Base-by-base conservation (phyloP, 2,888 invertebrate genomes). In the Folsomia manolachei region DNA sequence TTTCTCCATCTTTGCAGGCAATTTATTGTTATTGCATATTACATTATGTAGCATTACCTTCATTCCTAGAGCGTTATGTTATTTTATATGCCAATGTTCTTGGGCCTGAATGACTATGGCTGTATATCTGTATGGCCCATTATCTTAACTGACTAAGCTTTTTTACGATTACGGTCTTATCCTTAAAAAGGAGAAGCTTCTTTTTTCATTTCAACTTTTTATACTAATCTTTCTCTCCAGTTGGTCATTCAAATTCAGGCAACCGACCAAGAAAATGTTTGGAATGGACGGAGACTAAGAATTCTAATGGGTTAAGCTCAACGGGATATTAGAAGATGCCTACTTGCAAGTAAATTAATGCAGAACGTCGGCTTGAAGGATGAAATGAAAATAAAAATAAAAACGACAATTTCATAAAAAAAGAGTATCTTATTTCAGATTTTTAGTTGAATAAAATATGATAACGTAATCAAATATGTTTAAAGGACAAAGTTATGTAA, bases 11-110 rank as follows among this genome's bases (percentile, higher is more conserved):
- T 56, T 56, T 56, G 56, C 19, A 18, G 4, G n/a, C 11, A 56
- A 56, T 56, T 56, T 56, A 56, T 56, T 18, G 56, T 56, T 56
- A 56, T 56, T 56, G 56, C 56, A 56, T 56, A 56, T 51, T 51
- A 56, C 19, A 56, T 56, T 56, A 56, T 56, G 18, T 7, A n/a
- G 56, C 21, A 56, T 18, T 11, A 51, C 51, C 18, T 11, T 18
- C 9, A 51, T 11, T 11, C 51, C 18, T 11, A 51, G 18, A 9
- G 51, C 18, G 51, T 51, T 11, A 51, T n/a, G n/a, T n/a, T n/a
- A n/a, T n/a, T n/a, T 39, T 39, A 39, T 14, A 39, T 39, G 14
- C 14, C 14, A n/a, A 39, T 39, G 4, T 39, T 39, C 39, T 14
- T 39, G 14, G 39, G 14, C 39, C 14, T 4, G 39, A 39, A 14